These are phyloP conservation scores for Ictalurus punctatus DNA, from an alignment of 2,113 vertebrate genomes.

Conservation along the genomic window DNA sequence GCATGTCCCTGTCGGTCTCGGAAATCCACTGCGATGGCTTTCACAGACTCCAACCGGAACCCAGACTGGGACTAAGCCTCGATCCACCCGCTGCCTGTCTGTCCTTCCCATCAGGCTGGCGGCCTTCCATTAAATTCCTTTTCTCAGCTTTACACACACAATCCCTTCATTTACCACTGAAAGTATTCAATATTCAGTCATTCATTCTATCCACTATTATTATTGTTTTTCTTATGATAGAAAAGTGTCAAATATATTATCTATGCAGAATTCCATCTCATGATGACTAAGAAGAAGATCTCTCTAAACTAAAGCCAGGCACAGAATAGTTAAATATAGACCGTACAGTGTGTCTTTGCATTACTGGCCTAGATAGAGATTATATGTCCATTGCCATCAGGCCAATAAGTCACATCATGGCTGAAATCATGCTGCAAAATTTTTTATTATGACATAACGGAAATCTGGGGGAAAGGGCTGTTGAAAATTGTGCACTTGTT, in stretches of 20 bases:
- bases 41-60: conserved; percentile 47
- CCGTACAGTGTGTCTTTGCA: not conserved
- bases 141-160: conserved; percentile 18
- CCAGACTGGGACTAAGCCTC: conserved; percentile 37
- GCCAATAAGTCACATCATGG: not conserved
- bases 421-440: not conserved
- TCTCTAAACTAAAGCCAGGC: not conserved
- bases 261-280: not conserved
- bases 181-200: not conserved
- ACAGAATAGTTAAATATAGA: not conserved
- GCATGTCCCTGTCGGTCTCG: conserved; percentile 38
- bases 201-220: not conserved
- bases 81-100: conserved; percentile 45
- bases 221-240: not conserved
- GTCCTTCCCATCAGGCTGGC: conserved; percentile 39
- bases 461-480: not conserved
- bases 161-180: not conserved
- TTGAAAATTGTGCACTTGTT: conserved; percentile 1
- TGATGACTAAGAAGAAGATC: not conserved
- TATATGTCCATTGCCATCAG: not conserved
- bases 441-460: not conserved
- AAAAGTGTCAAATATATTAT: not conserved
- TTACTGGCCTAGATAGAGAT: not conserved
- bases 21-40: conserved; percentile 52
- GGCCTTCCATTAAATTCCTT: conserved; percentile 8